Conservation (phyloP, 2,113 vertebrate genomes). For the Sphaerodactylus townsendi region DNA sequence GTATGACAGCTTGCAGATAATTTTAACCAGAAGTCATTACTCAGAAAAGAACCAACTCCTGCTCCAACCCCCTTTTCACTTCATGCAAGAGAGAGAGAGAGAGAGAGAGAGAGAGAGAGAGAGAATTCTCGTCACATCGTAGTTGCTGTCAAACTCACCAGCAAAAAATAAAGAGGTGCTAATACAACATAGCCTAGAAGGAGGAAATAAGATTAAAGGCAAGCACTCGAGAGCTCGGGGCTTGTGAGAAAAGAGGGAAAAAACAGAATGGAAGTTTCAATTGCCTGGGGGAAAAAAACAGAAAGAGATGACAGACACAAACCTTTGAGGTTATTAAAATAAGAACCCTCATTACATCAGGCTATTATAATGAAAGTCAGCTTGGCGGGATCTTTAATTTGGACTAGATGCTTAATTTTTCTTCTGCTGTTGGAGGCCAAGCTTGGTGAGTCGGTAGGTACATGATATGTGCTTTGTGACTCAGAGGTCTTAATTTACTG, state of each 20-base stretch:
- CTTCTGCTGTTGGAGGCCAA: conserved; percentile 4
- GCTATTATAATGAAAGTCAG: conserved; percentile 48
- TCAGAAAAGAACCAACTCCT: conserved; percentile 53
- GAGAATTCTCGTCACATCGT: conserved; percentile 50
- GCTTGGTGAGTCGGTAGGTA: not conserved
- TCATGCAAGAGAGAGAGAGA: conserved; percentile 40
- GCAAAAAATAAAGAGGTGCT: conserved; percentile 63
- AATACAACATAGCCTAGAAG: conserved; percentile 54
- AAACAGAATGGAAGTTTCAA: conserved; percentile 31
- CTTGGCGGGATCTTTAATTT: conserved; percentile 50
- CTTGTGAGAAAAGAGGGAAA: not conserved
- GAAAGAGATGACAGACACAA: conserved; percentile 43
- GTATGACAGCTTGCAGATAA: conserved; percentile 53
- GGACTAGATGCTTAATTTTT: conserved; percentile 44
- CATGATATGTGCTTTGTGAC: not conserved
- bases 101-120: not conserved
- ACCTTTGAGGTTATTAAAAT: conserved; percentile 52
- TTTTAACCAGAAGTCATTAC: conserved; percentile 64
- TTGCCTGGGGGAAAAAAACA: conserved; percentile 15
- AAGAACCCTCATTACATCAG: conserved; percentile 26
- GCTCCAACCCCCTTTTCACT: not conserved
- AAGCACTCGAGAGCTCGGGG: conserved; percentile 30
- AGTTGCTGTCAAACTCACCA: conserved; percentile 55
- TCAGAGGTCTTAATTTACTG: not conserved
- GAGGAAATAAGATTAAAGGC: conserved; percentile 61